These are phyloP conservation scores for Pipa parva DNA, from an alignment of 2,113 vertebrate species.

Conservation along the genomic window DNA sequence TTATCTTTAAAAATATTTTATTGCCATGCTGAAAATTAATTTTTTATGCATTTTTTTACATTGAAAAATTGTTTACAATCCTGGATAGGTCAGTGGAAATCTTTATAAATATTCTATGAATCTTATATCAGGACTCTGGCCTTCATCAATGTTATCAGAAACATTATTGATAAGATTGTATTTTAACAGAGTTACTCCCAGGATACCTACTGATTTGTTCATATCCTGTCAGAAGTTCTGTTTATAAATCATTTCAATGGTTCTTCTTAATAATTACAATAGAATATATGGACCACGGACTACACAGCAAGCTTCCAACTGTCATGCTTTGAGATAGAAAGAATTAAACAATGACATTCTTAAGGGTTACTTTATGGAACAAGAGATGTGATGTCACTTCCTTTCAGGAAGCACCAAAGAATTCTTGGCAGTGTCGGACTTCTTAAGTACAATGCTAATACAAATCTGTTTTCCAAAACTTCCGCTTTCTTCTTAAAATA, in stretches of 20 bases:
- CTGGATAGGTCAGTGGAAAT: too few species aligned
- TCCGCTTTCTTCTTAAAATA: constrained; percentile 20
- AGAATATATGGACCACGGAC: not conserved
- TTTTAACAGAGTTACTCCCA: not conserved
- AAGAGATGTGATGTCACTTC: constrained; percentile 21
- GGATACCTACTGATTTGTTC: not conserved
- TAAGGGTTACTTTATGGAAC: not conserved
- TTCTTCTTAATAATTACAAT: too few species aligned
- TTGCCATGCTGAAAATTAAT: too few species aligned
- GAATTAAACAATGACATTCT: constrained; percentile 16
- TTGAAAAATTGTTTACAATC: too few species aligned
- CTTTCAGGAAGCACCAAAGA: constrained; percentile 16
- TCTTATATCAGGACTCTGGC: too few species aligned
- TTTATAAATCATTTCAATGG: not conserved
- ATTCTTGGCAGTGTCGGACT: constrained; percentile 1
- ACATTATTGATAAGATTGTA: too few species aligned
- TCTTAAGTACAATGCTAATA: constrained; percentile 13
- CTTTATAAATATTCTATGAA: too few species aligned
- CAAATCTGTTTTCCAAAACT: constrained; percentile 7
- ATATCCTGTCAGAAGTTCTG: constrained; percentile 3
- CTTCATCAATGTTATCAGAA: too few species aligned
- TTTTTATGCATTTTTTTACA: too few species aligned
- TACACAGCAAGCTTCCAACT: not conserved
- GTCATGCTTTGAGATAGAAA: not conserved
- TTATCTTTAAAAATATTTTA: too few species aligned